Percentiles rank a stretch among this genome's conserved stretches.
Evolutionary conservation across 2,797 vertebrate species (phyloP).

Genomic region (Apogon hyalosoma): DNA sequence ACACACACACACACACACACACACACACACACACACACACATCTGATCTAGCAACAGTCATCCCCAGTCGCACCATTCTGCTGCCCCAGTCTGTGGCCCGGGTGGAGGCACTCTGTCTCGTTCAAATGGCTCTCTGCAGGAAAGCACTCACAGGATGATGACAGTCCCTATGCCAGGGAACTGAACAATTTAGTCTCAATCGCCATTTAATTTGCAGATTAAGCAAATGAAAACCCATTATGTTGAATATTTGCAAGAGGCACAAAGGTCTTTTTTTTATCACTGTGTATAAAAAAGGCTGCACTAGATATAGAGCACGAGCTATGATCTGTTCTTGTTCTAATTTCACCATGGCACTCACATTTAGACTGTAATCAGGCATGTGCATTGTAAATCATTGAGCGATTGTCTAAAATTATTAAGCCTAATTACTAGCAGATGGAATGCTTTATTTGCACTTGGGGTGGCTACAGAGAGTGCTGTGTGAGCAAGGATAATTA

Average conservation of each 20-base stretch:
- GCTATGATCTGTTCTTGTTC: constrained; percentile 74
- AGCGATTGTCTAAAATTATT: constrained; percentile 98
- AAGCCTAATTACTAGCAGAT: constrained; percentile 99
- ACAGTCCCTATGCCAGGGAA: constrained; percentile 91
- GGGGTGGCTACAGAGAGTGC: constrained; percentile 98
- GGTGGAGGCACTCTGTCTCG: constrained; percentile 93
- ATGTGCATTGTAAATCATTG: constrained; percentile 97
- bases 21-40: constrained; percentile 52
- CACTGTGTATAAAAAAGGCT: constrained; percentile 29
- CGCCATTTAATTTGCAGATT: constrained; percentile 98
- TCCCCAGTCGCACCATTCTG: constrained; percentile 85
- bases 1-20: no score
- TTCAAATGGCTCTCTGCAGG: constrained; percentile 96
- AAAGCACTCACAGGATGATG: constrained; percentile 97
- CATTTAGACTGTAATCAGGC: constrained; percentile 90
- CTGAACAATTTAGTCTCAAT: constrained; percentile 90
- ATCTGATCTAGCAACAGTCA: constrained; percentile 87
- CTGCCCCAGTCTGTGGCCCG: constrained; percentile 93
- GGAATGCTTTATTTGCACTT: constrained; percentile 99
- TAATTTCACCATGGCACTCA: constrained; percentile 64
- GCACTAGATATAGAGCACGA: constrained; percentile 32
- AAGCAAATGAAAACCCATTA: constrained; percentile 98
- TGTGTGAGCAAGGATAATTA: constrained; percentile 99
- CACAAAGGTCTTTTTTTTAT: constrained; percentile 86
- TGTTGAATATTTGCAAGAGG: constrained; percentile 88